Base-by-base conservation (phyloP, 2,113 vertebrate genomes). In the Tretioscincus oriximinensis region DNA sequence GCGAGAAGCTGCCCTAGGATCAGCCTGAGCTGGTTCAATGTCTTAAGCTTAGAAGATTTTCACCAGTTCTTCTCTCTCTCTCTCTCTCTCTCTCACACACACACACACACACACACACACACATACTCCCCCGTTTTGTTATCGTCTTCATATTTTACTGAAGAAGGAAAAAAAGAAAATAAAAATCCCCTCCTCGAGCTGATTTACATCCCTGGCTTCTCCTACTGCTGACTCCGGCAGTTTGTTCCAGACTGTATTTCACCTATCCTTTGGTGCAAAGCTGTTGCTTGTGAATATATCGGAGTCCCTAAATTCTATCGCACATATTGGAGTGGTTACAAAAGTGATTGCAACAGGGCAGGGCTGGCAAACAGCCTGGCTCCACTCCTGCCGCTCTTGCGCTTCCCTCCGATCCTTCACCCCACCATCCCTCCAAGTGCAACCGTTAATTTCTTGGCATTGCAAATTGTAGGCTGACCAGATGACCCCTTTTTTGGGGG, bases 281-380 rank as follows among this genome's bases (percentile, higher is more conserved):
- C 90, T 90, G 89, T 79, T 91, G 87, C 86, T 81, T 82, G 88
- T 92, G 88, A 90, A 92, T 92, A 92, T 93, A 92, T 93, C 81
- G 10, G 88, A 92, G 91, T 90, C 86, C 86, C 83, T 93, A 93
- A 92, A 92, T 92, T 90, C 89, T 91, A 80, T 65, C 74, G 21
- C 90, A 90, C 91, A 90, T 89, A 90, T 89, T 93, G 91, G 90
- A 92, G 88, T 90, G 75, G 81, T 90, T 93, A 92, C 87, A 89
- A 88, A 83, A 92, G 84, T 86, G 89, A 92, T 92, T 92, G 88
- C 87, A 91, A 78, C 70, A 83, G 29, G 73, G 70, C 84, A 83
- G 29, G 73, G 70, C 84, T 93, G 93, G 91, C 90, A 90, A 90
- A 84, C 83, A 82, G 91, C 92, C 88, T 81, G 88, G 79, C 85